phyloP scores from a whole-genome alignment of 2,113 vertebrate genomes.

The Pseudolaguvia tuberculata region DNA sequence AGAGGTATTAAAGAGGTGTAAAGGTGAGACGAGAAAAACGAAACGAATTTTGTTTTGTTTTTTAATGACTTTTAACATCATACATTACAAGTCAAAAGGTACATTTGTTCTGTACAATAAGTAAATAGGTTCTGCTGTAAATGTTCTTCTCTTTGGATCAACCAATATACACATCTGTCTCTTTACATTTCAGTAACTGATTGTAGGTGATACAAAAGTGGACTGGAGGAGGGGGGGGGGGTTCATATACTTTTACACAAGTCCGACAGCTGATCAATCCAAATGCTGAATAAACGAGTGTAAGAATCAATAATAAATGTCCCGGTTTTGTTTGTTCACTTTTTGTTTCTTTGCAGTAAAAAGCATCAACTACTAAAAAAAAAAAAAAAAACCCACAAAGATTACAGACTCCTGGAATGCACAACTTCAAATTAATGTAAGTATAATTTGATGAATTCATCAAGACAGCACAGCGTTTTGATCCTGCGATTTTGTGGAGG shows the following conservation, averaged over 20 bases:
- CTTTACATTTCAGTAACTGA: slow-evolving; percentile 72
- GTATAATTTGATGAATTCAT: slow-evolving; percentile 64
- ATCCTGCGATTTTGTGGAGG: slow-evolving; percentile 23
- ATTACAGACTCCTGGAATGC: no score
- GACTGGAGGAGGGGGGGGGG: slow-evolving; percentile 56
- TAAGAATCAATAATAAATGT: slow-evolving; percentile 62
- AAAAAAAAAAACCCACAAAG: slow-evolving; percentile 62
- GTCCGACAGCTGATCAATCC: slow-evolving; percentile 69
- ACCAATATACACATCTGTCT: slow-evolving; percentile 78
- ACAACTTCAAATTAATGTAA: slow-evolving; percentile 70
- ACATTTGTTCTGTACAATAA: slow-evolving; percentile 76
- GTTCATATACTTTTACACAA: slow-evolving; percentile 63
- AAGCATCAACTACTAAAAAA: slow-evolving; percentile 61
- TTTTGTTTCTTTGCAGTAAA: slow-evolving; percentile 58
- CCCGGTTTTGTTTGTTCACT: slow-evolving; percentile 58
- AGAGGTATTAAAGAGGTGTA: no score
- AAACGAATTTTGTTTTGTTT: slow-evolving; percentile 62
- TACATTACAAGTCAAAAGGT: slow-evolving; percentile 75
- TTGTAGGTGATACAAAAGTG: slow-evolving; percentile 70
- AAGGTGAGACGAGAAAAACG: no score
- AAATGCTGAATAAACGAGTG: slow-evolving; percentile 68
- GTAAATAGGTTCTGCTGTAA: slow-evolving; percentile 77
- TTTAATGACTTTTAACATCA: slow-evolving; percentile 77
- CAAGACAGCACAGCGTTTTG: slow-evolving; percentile 49
- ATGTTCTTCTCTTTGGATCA: slow-evolving; percentile 79